phyloP scores from a whole-genome alignment of 1,140 invertebrate species.

The Cydia pomonella region DNA sequence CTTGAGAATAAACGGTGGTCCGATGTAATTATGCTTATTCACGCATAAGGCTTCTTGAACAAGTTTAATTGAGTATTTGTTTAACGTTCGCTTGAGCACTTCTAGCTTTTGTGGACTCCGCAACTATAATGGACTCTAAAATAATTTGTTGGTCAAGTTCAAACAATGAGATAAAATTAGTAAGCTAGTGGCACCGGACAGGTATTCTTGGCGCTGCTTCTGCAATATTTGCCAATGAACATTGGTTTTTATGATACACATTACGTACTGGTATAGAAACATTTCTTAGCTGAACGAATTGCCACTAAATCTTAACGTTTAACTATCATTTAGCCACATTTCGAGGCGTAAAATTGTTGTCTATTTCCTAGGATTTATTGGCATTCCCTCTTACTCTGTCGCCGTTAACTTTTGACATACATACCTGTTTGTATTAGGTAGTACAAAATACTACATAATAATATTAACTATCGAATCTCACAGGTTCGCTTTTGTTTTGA shows the following conservation, averaged over 20 bases:
- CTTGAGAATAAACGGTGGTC: slow-evolving; percentile 19
- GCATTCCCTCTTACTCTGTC: neutral
- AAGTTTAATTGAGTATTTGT: slow-evolving; percentile 12
- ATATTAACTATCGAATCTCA: no score
- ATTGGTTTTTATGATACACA: neutral
- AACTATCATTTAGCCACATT: neutral
- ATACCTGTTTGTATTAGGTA: neutral
- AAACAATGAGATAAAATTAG: neutral
- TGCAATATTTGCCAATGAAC: neutral
- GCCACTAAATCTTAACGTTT: neutral
- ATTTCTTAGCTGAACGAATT: neutral
- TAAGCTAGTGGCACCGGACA: neutral
- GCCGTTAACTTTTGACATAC: neutral
- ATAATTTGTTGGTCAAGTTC: neutral
- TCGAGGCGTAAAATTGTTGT: neutral
- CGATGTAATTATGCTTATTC: slow-evolving; percentile 31
- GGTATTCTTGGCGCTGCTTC: neutral
- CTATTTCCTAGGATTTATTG: neutral
- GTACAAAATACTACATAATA: no score
- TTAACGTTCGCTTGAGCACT: neutral
- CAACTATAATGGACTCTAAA: neutral
- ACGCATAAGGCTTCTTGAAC: neutral
- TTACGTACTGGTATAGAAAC: neutral
- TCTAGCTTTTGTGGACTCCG: neutral
- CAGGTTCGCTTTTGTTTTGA: no score